Percentiles rank a stretch among this genome's conserved stretches.
Evolutionary conservation across 2,888 invertebrate genomes (phyloP).

Genomic region (Phaedon cochleariae): DNA sequence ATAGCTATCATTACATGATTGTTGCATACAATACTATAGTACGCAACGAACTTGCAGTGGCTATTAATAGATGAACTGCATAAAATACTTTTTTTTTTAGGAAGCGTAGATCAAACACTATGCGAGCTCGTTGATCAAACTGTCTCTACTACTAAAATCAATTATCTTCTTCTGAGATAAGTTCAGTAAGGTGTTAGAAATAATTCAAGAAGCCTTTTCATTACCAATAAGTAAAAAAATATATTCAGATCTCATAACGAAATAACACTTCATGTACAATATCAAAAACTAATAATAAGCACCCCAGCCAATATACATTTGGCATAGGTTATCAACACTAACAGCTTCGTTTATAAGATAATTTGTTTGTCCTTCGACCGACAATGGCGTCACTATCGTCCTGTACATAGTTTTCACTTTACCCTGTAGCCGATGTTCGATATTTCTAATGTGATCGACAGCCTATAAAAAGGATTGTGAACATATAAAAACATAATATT

Average conservation of each 20-base stretch:
- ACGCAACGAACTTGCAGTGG: too few species aligned
- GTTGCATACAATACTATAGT: too few species aligned
- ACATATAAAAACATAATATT: not conserved
- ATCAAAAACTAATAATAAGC: conserved; percentile 66
- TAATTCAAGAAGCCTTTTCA: not conserved
- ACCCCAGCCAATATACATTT: conserved; percentile 98
- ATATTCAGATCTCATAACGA: not conserved
- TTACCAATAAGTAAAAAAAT: not conserved
- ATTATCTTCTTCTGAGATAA: too few species aligned
- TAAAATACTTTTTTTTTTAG: too few species aligned
- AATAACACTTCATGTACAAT: not conserved
- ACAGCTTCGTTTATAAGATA: conserved; percentile 93
- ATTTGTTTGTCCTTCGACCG: conserved; percentile 94
- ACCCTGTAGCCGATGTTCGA: conserved; percentile 85
- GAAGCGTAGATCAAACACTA: too few species aligned
- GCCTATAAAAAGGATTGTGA: conserved; percentile 66
- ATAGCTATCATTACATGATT: too few species aligned
- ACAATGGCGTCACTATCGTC: conserved; percentile 72
- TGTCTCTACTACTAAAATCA: too few species aligned
- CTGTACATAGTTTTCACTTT: conserved; percentile 72
- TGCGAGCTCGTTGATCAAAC: too few species aligned
- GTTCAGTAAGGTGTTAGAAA: not conserved
- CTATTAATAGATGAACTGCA: too few species aligned
- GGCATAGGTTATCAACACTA: conserved; percentile 84
- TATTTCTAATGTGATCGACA: conserved; percentile 81